Conservation (phyloP, 2,113 vertebrate genomes). For the Procavia capensis region DNA sequence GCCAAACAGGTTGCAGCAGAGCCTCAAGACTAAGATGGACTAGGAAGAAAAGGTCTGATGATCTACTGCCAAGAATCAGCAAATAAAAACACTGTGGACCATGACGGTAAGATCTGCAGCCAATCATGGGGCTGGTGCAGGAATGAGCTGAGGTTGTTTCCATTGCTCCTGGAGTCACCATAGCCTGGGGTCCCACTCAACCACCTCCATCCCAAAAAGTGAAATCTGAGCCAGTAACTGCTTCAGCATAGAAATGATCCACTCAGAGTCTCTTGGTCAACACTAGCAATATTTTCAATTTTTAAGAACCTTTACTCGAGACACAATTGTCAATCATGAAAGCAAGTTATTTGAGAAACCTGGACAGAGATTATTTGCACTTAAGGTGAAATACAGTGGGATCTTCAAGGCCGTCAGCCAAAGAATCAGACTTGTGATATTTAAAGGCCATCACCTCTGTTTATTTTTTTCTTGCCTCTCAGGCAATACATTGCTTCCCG, state of each 20-base stretch:
- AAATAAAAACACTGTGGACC: background rate
- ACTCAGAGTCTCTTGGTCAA: background rate
- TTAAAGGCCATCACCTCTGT: background rate
- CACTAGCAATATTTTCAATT: background rate
- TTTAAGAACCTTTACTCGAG: background rate
- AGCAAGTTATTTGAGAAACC: background rate
- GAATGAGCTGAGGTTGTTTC: background rate
- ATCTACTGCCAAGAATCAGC: background rate
- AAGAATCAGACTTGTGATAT: background rate
- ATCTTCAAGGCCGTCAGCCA: background rate
- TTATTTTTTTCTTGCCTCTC: background rate
- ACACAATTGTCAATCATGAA: background rate
- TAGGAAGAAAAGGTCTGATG: background rate
- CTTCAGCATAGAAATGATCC: too few relatives aligned
- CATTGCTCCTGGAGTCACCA: background rate
- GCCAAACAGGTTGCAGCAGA: background rate
- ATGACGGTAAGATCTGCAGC: background rate
- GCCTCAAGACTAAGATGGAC: background rate
- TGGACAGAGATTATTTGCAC: background rate
- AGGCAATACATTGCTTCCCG: background rate
- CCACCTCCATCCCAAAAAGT: background rate
- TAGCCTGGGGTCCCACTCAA: background rate
- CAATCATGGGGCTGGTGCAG: background rate
- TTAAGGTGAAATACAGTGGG: background rate
- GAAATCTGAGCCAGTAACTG: background rate